Evolutionary conservation across 2,113 vertebrate species (phyloP), one percentile per base, ranked within the genome.

Genomic region (Calidris pugnax): DNA sequence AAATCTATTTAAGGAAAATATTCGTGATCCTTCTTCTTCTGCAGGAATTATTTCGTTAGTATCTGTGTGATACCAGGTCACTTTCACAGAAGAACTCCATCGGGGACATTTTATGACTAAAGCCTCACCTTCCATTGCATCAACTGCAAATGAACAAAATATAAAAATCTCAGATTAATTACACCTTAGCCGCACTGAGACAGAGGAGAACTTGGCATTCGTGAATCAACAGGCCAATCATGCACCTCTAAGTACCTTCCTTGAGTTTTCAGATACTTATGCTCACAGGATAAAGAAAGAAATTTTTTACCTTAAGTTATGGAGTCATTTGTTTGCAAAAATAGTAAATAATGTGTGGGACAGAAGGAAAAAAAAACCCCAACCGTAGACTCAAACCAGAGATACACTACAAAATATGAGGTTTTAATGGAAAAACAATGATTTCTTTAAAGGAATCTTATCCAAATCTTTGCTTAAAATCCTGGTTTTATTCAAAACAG

Each of bases 61-160:
- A 24, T 88, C 32, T 3, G 4, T 35, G 45, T 14, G 37, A 79
- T 96, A 92, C 98, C 98, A 98, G 30, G 81, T 95, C 51, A 96
- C 18, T 22, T 80, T 90, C 50, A 91, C 62, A 85, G 74, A 11
- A 43, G 78, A 64, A 39, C 5, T 28, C 33, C 13, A 4, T 6
- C 0, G 6, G 55, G 90, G 94, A 85, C 98, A 98, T 37, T 30
- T 92, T 90, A 98, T 83, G 87, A 97, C 95, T 21, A 98, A 97
- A 95, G 98, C 98, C 17, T 98, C 98, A 24, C 96, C 95, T 97
- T 98, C 98, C 78, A 97, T 80, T 51, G 96, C 28, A 90, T 84
- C 64, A 48, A n/a, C 98, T 98, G 81, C 73, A 95, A 97, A 90
- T 64, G 59, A 92, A 56, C n/a, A 77, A 75, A 75, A 89, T 8